These are phyloP conservation scores for Eupelmus urozonus DNA, from an alignment of 2,888 invertebrate species.

Conservation along the genomic window DNA sequence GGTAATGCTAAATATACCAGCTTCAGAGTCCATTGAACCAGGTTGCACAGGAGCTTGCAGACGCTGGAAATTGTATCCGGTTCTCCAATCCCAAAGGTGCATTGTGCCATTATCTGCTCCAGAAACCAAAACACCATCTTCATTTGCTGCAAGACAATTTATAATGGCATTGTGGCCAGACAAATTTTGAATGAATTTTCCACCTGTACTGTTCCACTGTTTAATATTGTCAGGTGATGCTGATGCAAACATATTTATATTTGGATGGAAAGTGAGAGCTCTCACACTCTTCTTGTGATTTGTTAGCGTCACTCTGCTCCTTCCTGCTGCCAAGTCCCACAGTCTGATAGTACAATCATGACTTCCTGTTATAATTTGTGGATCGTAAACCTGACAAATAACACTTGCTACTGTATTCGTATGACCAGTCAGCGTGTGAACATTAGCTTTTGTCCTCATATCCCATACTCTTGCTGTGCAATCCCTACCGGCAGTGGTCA, in stretches of 20 bases:
- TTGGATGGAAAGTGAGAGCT: slow-evolving; percentile 87
- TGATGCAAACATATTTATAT: slow-evolving; percentile 95
- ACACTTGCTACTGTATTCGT: slow-evolving; percentile 98
- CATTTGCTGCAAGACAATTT: slow-evolving; percentile 96
- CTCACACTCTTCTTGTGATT: slow-evolving; percentile 98
- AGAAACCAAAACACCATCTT: slow-evolving; percentile 96
- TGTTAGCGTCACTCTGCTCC: slow-evolving; percentile 94
- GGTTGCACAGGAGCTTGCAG: slow-evolving; percentile 96
- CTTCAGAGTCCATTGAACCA: slow-evolving; percentile 99
- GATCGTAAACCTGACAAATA: slow-evolving; percentile 94
- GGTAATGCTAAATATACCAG: slow-evolving; percentile 96
- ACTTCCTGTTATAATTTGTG: slow-evolving; percentile 94
- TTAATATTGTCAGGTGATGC: slow-evolving; percentile 99
- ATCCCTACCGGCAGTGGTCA: slow-evolving; percentile 96
- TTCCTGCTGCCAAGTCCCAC: slow-evolving; percentile 98
- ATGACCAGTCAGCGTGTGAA: slow-evolving; percentile 96
- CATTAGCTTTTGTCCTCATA: slow-evolving; percentile 98
- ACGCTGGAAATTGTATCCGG: slow-evolving; percentile 98
- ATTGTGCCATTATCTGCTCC: slow-evolving; percentile 99
- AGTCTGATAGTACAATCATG: slow-evolving; percentile 98
- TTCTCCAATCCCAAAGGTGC: slow-evolving; percentile 99
- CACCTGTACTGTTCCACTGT: slow-evolving; percentile 99
- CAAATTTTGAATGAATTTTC: slow-evolving; percentile 97
- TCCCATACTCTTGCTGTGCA: slow-evolving; percentile 99
- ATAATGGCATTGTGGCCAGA: slow-evolving; percentile 98